Evolutionary conservation across 2,888 invertebrate genomes (phyloP).

Genomic region (Myopa tessellatipennis): DNA sequence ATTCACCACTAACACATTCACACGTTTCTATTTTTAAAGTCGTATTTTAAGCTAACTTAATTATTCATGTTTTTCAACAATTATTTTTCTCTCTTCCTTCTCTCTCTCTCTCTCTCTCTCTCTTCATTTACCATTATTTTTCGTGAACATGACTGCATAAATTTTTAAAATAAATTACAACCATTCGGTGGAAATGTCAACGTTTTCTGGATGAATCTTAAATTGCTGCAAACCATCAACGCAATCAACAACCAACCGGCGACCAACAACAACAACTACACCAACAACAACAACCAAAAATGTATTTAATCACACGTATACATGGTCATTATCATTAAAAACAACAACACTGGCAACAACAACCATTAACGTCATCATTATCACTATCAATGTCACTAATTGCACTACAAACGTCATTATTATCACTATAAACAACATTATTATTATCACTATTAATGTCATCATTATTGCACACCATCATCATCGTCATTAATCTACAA

Average conservation of each 20-base stretch:
- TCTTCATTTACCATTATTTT: conserved; percentile 2
- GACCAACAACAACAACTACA: conserved; percentile 34
- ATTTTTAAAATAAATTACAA: conserved; percentile 16
- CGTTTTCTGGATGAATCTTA: conserved; percentile 20
- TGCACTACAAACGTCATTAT: not conserved
- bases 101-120: conserved; percentile 14
- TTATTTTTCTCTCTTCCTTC: conserved; percentile 1
- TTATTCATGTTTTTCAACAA: conserved; percentile 47
- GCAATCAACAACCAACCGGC: conserved; percentile 33
- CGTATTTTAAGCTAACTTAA: conserved; percentile 46
- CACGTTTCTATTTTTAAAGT: conserved; percentile 44
- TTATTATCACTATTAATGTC: not conserved
- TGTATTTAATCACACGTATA: conserved; percentile 42
- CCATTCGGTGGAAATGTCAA: not conserved
- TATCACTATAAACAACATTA: not conserved
- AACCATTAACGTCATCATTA: conserved; percentile 13
- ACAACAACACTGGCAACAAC: conserved; percentile 22
- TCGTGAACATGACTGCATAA: not conserved
- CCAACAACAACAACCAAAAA: conserved; percentile 35
- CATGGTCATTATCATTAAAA: conserved; percentile 11
- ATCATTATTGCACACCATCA: not conserved
- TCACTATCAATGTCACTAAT: not conserved
- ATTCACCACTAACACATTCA: conserved; percentile 31
- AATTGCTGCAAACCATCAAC: conserved; percentile 46
- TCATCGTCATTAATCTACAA: not conserved